A percentile compares a stretch with the other conserved stretches of the same genome.
These are phyloP conservation scores for Poliocrania exsul DNA, from an alignment of 2,797 vertebrate genomes.

Conservation along the genomic window DNA sequence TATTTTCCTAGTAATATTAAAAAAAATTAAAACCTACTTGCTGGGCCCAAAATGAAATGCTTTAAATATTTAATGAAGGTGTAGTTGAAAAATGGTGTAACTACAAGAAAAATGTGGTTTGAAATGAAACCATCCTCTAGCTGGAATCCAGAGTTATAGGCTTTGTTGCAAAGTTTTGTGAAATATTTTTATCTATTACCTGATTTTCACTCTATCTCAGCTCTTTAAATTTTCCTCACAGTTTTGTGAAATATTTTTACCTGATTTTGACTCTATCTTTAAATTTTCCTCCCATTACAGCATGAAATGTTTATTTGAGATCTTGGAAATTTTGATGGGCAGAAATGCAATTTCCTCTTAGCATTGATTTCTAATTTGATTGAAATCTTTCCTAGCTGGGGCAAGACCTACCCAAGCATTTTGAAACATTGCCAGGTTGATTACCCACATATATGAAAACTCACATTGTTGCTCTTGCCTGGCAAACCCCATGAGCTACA, in stretches of 20 bases:
- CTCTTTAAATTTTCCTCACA: neutral
- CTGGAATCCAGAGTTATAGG: neutral
- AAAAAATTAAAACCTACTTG: neutral
- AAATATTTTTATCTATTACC: neutral
- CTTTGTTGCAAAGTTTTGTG: neutral
- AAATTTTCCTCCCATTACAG: neutral
- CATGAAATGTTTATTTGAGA: neutral
- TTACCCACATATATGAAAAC: neutral
- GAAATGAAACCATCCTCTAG: neutral
- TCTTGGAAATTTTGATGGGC: neutral
- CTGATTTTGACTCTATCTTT: neutral
- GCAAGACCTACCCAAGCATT: neutral
- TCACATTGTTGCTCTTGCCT: neutral
- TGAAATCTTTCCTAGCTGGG: neutral
- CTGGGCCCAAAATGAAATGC: neutral
- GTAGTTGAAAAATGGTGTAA: neutral
- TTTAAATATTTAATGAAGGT: neutral
- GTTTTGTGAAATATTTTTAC: neutral
- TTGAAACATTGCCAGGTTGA: neutral
- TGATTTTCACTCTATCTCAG: neutral
- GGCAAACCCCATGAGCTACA: neutral
- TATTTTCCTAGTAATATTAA: neutral
- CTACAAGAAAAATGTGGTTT: neutral
- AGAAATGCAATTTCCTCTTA: neutral
- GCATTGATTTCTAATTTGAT: constrained; percentile 20